Evolutionary conservation across 1,140 invertebrate genomes (phyloP).

Genomic region (Rhizoglyphus robini): DNA sequence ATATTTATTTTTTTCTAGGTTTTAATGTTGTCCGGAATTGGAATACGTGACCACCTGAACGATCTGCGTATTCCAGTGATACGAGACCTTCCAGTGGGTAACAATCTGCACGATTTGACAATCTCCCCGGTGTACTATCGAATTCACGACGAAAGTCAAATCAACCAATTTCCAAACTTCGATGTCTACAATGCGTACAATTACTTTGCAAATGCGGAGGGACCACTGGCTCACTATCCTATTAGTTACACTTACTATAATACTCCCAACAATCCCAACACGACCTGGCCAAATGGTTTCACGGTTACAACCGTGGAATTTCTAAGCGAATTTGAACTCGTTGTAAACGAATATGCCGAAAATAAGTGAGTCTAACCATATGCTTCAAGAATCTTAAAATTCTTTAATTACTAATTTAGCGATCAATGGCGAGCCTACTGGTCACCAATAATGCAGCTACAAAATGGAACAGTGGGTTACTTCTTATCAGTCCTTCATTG

Average conservation of each 20-base stretch:
- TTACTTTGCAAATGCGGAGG: too few relatives aligned
- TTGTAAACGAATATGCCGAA: not conserved
- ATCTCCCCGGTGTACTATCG: slow-evolving; percentile 12
- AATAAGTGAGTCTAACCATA: slow-evolving; percentile 11
- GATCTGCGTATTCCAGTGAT: slow-evolving; percentile 41
- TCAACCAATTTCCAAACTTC: too few relatives aligned
- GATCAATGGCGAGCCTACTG: slow-evolving; percentile 12
- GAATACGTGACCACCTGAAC: slow-evolving; percentile 56
- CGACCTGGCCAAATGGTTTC: slow-evolving; percentile 60
- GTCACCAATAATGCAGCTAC: too few relatives aligned
- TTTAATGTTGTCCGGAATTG: slow-evolving; percentile 77
- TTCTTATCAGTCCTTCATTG: slow-evolving; percentile 37
- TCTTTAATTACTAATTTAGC: not conserved
- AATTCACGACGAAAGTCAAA: slow-evolving; percentile 8
- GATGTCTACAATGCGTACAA: slow-evolving; percentile 53
- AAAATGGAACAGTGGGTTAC: not conserved
- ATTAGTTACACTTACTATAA: not conserved
- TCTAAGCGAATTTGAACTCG: not conserved
- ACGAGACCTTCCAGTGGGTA: slow-evolving; percentile 35
- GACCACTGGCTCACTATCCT: too few relatives aligned
- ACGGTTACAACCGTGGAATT: slow-evolving; percentile 4
- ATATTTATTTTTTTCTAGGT: too few relatives aligned
- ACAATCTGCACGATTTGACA: slow-evolving; percentile 53
- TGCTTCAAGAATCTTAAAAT: not conserved
- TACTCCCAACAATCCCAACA: slow-evolving; percentile 58